These are phyloP conservation scores for Aphaenogaster floridana DNA, from an alignment of 1,140 invertebrate genomes.

Conservation along the genomic window DNA sequence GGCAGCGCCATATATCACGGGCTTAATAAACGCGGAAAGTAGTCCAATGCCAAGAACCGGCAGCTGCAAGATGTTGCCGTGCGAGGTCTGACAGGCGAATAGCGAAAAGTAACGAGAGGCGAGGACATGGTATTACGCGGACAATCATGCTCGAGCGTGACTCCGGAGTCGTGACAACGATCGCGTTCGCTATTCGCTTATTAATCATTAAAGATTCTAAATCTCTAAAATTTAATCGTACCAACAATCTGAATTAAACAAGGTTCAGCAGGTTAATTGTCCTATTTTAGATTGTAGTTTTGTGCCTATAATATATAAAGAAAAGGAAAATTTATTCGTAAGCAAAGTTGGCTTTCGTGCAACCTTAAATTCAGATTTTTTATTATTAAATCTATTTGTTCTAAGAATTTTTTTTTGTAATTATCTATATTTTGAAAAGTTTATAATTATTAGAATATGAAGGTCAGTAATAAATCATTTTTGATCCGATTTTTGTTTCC, in stretches of 20 bases:
- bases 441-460: neutral
- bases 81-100: constrained; percentile 32
- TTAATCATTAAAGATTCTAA: neutral
- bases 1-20: constrained; percentile 73
- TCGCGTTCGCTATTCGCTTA: constrained; percentile 5
- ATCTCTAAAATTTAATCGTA: neutral
- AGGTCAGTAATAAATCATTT: neutral
- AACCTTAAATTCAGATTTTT: neutral
- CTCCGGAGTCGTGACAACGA: constrained; percentile 60
- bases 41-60: constrained; percentile 71
- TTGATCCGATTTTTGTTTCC: neutral
- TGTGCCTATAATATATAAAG: neutral
- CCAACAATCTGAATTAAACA: constrained; percentile 1
- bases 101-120: constrained; percentile 60
- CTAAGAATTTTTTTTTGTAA: neutral
- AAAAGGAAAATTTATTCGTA: neutral
- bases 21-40: constrained; percentile 75
- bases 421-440: neutral
- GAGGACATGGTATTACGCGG: constrained; percentile 57
- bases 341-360: neutral
- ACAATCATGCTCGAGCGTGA: constrained; percentile 64
- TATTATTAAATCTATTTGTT: neutral
- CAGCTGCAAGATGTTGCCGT: constrained; percentile 44
- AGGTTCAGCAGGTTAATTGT: neutral
- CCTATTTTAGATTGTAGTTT: neutral